Conservation (phyloP, 1,140 invertebrate species). For the Magallana angulata region DNA sequence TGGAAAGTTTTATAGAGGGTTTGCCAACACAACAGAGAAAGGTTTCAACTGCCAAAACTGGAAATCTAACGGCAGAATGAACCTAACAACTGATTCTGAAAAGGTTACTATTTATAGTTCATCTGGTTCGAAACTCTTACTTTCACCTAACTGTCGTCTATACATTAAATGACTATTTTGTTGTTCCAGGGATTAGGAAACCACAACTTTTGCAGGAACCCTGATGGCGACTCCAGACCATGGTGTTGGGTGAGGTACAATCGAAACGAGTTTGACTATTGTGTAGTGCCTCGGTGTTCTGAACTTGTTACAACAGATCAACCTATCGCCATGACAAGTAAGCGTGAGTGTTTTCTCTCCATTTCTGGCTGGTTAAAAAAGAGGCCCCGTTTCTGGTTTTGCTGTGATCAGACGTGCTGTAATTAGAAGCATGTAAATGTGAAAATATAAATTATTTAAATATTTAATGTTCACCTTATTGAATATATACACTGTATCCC, state of each 20-base stretch:
- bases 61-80: not conserved
- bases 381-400: too few species aligned
- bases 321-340: not conserved
- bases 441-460: too few species aligned
- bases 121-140: not conserved
- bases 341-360: not conserved
- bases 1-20: constrained; percentile 11
- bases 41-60: constrained; percentile 11
- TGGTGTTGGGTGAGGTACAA: constrained; percentile 68
- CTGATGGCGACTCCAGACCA: constrained; percentile 64
- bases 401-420: too few species aligned
- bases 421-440: too few species aligned
- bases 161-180: not conserved
- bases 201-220: constrained; percentile 72
- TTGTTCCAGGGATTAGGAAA: constrained; percentile 66
- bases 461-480: too few species aligned
- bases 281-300: constrained; percentile 62
- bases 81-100: not conserved
- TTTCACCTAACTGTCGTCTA: too few species aligned
- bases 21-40: constrained; percentile 17
- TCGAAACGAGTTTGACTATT: constrained; percentile 64
- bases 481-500: too few species aligned
- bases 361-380: too few species aligned
- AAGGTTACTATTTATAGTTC: not conserved
- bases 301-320: not conserved